Evolutionary conservation across 2,797 vertebrate genomes (phyloP), one percentile per base, ranked within the genome.

Genomic region (Argentina silus): DNA sequence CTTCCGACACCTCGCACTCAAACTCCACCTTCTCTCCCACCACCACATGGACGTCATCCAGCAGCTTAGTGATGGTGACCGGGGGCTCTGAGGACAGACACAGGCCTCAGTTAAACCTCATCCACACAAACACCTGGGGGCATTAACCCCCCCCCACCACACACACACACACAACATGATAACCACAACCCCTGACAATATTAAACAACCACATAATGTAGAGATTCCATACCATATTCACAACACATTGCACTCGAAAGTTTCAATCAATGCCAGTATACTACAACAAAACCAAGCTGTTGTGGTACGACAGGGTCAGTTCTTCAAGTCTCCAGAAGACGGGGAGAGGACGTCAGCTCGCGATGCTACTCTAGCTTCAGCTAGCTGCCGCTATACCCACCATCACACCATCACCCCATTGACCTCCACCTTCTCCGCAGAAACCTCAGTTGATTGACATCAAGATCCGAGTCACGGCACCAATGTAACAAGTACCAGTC

Each of bases 11-110:
- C 63, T 97, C 96, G 15, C 96, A 94, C 69, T 92, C 90, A 72
- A 98, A 93, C 86, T 97, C 95, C 79, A 98, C 95, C 59, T 91
- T 95, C 72, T 98, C 96, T 0, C 95, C 96, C 67, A 95, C 96
- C 71, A 95, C 90, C 0, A 95, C 94, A 73, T 95, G 96, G 55
- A 96, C 91, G 61, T 98, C 97, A 47, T 97, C 96, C 43, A 97
- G 92, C 43, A 92, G 92, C 73, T 93, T 95, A 51, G 89, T 82
- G 76, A 97, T 93, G 82, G 93, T 92, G 56, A 97, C 78, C 0
- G 97, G 95, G 23, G 96, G 96, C 77, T 96, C 96, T 96, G 75
- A 0, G 60, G 60, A 67, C 48, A 63, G n/a, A 68, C 23, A 27
- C 42, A 36, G 73, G 11, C 15, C 4, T 48, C 12, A 60, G 76